These are phyloP conservation scores for Drosophila kepulauana DNA, from an alignment of 1,140 invertebrate genomes.

Conservation along the genomic window DNA sequence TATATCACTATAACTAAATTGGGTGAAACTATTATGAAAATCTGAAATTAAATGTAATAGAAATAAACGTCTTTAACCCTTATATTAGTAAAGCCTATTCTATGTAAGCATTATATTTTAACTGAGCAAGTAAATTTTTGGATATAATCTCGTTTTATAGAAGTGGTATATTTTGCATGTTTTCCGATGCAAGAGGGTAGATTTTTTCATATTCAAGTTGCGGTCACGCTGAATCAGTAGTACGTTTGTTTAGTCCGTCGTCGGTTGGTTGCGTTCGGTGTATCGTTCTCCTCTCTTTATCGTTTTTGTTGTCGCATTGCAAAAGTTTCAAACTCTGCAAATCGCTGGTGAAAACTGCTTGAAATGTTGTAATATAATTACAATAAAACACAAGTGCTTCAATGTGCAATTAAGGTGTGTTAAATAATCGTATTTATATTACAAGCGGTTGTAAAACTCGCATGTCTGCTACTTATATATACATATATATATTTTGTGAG, in stretches of 20 bases:
- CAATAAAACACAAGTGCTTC: conserved; percentile 58
- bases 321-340: conserved; percentile 48
- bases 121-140: not conserved
- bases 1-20: too few species aligned
- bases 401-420: conserved; percentile 72
- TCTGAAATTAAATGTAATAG: too few species aligned
- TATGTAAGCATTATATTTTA: too few species aligned
- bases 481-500: conserved; percentile 11
- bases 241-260: conserved; percentile 47
- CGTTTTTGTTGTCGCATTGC: conserved; percentile 44
- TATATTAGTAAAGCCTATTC: too few species aligned
- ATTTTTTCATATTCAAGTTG: not conserved
- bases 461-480: conserved; percentile 39
- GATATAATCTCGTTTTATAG: not conserved
- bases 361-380: conserved; percentile 71
- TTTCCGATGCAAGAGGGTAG: not conserved
- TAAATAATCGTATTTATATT: conserved; percentile 24
- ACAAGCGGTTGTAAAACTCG: conserved; percentile 34
- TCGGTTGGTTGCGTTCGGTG: conserved; percentile 30
- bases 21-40: too few species aligned
- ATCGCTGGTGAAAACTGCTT: conserved; percentile 52
- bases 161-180: not conserved
- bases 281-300: conserved; percentile 6
- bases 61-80: too few species aligned
- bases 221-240: conserved; percentile 41